These are phyloP conservation scores for Zosterops japonicus DNA, from an alignment of 2,113 vertebrate genomes.

Conservation along the genomic window DNA sequence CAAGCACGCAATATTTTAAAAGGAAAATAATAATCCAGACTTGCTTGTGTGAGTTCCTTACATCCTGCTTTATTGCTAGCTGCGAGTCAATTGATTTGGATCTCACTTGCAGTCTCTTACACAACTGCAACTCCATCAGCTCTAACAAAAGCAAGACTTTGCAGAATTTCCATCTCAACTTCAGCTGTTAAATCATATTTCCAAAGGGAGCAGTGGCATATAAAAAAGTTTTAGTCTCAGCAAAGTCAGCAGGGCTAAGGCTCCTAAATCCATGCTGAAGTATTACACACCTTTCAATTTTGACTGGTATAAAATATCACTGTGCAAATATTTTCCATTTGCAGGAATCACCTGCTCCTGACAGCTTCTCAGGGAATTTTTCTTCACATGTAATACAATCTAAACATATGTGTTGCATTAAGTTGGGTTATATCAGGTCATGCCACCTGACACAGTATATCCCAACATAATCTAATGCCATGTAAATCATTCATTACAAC, in stretches of 20 bases:
- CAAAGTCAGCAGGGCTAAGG: background rate
- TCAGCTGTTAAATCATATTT: slow-evolving; percentile 5
- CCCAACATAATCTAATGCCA: slow-evolving; percentile 70
- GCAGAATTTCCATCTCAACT: background rate
- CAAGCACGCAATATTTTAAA: slow-evolving; percentile 1
- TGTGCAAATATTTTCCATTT: slow-evolving; percentile 75
- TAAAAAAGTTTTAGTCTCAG: background rate
- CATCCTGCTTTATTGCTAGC: slow-evolving; percentile 8
- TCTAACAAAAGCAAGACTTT: background rate
- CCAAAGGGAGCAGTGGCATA: background rate
- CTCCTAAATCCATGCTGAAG: background rate
- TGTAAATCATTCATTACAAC: slow-evolving; percentile 71
- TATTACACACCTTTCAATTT: slow-evolving; percentile 55
- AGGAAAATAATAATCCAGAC: slow-evolving; percentile 48
- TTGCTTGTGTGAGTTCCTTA: background rate
- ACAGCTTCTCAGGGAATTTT: slow-evolving; percentile 73
- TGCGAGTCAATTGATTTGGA: background rate
- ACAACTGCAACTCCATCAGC: background rate
- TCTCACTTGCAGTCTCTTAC: background rate
- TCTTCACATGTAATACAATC: slow-evolving; percentile 69
- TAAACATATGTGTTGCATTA: slow-evolving; percentile 81
- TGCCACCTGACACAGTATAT: slow-evolving; percentile 77
- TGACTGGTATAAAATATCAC: slow-evolving; percentile 68
- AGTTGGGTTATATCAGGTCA: slow-evolving; percentile 80
- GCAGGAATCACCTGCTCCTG: slow-evolving; percentile 79